Base-by-base conservation (phyloP, 2,888 invertebrate genomes). In the Diplolepis rosae region DNA sequence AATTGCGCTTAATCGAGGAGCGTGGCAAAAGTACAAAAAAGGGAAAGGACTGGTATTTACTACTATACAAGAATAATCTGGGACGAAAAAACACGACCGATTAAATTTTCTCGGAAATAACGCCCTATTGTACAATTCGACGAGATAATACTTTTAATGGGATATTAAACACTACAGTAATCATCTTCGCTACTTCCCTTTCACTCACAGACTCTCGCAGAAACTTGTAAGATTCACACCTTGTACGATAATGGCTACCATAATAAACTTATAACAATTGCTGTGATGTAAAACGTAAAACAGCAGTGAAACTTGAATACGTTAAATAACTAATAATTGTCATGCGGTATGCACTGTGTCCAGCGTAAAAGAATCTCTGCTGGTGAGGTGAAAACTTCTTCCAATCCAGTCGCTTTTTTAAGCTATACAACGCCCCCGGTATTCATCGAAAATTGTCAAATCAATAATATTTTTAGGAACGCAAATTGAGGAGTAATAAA, bases 131-230 rank as follows among this genome's bases (percentile, higher is more conserved):
- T 87, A 87, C 87, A 87, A 84, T 80, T 85, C 81, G 81, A 83
- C 82, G 81, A 83, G 81, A 85, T 87, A 88, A 87, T 87, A 87
- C 87, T 87, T 87, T 81, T 80, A 75, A 83, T 80, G 78, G 81
- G 35, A 27, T 39, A 61, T 61, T 61, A 83, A 80, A 84, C 81
- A 85, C 78, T 82, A 75, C 75, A 70, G 65, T 75, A 74, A 72
- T 76, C 70, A 76, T 54, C 69, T 69, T 72, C 76, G 70, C 70
- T 65, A 67, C 67, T 65, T 56, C 27, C 48, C 35, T 66, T 42
- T 18, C 77, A 80, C 73, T 77, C 74, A 54, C 69, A 24, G 73
- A 52, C 66, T 65, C 75, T 73, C 71, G 51, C 66, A 66, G 70
- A 68, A 50, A 50, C 77, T 75, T 69, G 39, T 39, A n/a, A 61